Percentiles rank a stretch among this genome's conserved stretches.
Conservation (phyloP, 2,888 invertebrate species). For the Cenopis cana region DNA sequence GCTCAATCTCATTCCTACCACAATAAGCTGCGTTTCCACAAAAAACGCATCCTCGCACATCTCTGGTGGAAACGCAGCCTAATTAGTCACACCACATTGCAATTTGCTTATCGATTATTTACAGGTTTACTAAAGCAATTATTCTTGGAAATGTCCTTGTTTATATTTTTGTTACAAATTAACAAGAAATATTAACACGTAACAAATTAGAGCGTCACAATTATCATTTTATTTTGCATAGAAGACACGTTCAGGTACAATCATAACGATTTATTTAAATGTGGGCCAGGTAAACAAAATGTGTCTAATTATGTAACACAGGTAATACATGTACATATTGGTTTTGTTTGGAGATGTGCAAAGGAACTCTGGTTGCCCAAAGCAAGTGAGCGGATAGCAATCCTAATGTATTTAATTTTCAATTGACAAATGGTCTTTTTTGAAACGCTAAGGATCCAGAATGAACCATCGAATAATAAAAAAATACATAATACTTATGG, state of each 20-base stretch:
- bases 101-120: neutral
- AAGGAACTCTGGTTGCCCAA: too few species aligned
- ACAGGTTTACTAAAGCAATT: neutral
- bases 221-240: neutral
- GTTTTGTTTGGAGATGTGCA: too few species aligned
- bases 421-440: too few species aligned
- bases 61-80: too few species aligned
- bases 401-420: too few species aligned
- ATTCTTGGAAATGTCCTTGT: neutral
- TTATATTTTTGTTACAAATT: neutral
- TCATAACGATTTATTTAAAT: neutral
- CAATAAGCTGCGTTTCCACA: too few species aligned
- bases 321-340: too few species aligned
- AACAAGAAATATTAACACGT: neutral
- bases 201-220: neutral
- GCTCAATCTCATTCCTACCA: neutral
- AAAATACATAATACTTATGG: too few species aligned
- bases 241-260: neutral
- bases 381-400: too few species aligned
- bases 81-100: neutral
- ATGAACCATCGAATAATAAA: too few species aligned
- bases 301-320: neutral
- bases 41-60: too few species aligned
- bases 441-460: too few species aligned
- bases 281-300: neutral